These are phyloP conservation scores for Hippopotamus amphibius DNA, from an alignment of 2,113 vertebrate genomes.

Conservation along the genomic window DNA sequence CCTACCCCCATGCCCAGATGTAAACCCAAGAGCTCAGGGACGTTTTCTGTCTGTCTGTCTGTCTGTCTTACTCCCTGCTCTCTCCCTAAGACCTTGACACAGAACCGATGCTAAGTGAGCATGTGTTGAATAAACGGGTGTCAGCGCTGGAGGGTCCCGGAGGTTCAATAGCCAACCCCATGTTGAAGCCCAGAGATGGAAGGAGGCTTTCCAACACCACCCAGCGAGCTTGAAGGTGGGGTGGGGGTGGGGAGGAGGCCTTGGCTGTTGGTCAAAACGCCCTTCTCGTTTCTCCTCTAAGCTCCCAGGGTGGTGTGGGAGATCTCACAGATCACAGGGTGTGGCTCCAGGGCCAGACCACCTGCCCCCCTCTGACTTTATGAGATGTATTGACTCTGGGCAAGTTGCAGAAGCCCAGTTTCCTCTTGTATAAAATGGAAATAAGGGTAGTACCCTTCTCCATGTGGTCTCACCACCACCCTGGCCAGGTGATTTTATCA, in stretches of 20 bases:
- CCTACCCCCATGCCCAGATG: not conserved
- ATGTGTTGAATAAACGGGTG: not conserved
- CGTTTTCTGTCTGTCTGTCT: not conserved
- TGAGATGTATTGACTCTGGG: not conserved
- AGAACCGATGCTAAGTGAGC: not conserved
- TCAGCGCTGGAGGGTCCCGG: not conserved
- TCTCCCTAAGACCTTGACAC: not conserved
- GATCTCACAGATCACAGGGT: fast-evolving
- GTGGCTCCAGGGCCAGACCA: not conserved
- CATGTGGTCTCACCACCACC: too few relatives aligned
- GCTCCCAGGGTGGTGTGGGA: not conserved
- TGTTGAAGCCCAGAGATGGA: not conserved
- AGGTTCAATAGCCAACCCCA: not conserved
- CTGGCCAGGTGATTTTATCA: too few relatives aligned
- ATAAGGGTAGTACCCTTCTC: fast-evolving
- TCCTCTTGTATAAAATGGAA: not conserved
- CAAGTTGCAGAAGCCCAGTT: not conserved
- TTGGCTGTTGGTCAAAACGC: not conserved
- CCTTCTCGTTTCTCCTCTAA: not conserved
- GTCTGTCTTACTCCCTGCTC: not conserved
- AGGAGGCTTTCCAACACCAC: not conserved
- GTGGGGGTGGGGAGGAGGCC: not conserved
- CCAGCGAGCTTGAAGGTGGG: not conserved
- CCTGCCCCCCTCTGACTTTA: not conserved
- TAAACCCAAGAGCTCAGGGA: not conserved